Evolutionary conservation across 2,888 invertebrate genomes (phyloP), one percentile per base, ranked within the genome.

Genomic region (Clanis bilineata): DNA sequence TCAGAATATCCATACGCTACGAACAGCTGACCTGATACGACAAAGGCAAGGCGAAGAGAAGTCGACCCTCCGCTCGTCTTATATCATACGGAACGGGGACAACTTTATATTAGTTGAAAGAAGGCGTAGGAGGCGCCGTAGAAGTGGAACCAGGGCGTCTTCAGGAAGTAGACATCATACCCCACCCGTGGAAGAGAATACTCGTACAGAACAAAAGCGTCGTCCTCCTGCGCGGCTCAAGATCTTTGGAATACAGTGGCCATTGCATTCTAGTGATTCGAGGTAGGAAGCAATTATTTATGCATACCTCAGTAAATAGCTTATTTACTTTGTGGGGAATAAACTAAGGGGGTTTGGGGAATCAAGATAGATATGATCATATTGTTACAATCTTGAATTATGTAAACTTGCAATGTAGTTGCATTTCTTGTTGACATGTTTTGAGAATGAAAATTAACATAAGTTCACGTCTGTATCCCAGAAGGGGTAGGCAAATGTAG

Each of bases 221-320:
- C 82, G 91, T 18, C 93, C 92, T 44, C 92, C 93, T n/a, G 83
- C 92, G 32, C 83, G 91, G 23, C 70, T 93, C 69, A 92, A 92
- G 76, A 83, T 93, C 66, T 93, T 93, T 65, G 93, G 93, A 9
- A 93, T 93, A 68, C 93, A 93, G 81, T 93, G 93, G 93, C 93
- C 93, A 12, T 76, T 93, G 74, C 93, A 93, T 75, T 91, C 93
- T 61, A 88, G 90, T 73, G 93, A 93, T 71, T 86, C 91, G 44
- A 89, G 93, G 93, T 90, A 77, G 78, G 74, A 61, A 60, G 67
- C 64, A 51, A 67, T 64, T 64, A 68, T 64, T 63, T 25, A 65
- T n/a, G 60, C 66, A 67, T 67, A 67, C 59, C 59, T 68, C 57
- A 58, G 56, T n/a, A 61, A 66, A 67, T 67, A 67, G 60, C 59